These are phyloP conservation scores for Bombus soroeensis DNA, from an alignment of 1,140 invertebrate genomes.

Conservation along the genomic window DNA sequence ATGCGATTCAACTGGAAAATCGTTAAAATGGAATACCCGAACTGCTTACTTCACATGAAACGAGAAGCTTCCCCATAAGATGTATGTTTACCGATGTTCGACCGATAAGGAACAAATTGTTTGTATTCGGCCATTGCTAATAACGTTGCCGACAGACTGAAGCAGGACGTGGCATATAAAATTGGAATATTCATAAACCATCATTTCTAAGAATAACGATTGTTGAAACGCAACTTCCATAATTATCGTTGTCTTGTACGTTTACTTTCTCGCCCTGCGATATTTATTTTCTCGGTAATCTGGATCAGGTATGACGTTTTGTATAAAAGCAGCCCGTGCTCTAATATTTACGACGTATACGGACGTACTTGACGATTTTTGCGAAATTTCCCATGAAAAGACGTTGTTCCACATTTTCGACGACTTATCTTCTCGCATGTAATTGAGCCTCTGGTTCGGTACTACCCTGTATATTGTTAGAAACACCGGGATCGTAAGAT, in stretches of 20 bases:
- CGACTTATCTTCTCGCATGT: too few species aligned
- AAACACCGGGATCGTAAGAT: not conserved
- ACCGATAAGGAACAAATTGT: not conserved
- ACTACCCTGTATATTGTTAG: too few species aligned
- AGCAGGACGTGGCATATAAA: not conserved
- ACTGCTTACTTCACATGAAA: not conserved
- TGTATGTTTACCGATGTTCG: not conserved
- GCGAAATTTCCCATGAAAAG: too few species aligned
- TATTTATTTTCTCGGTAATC: too few species aligned
- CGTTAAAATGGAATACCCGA: not conserved
- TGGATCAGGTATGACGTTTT: too few species aligned
- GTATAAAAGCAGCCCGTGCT: too few species aligned
- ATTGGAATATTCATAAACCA: conserved; percentile 12
- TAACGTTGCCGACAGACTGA: not conserved
- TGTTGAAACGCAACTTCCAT: not conserved
- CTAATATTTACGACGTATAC: too few species aligned
- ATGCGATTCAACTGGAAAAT: not conserved
- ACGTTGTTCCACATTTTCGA: too few species aligned
- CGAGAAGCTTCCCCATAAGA: not conserved
- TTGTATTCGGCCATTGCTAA: conserved; percentile 4
- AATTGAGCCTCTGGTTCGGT: too few species aligned
- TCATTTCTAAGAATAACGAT: conserved; percentile 35
- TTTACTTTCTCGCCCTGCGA: too few species aligned
- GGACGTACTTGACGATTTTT: too few species aligned
- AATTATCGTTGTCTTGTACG: not conserved